Evolutionary conservation across 35 echinoderm and acorn worm genomes (phyloP), one percentile per base, ranked within the genome.

Genomic region (Apostichopus parvimensis): DNA sequence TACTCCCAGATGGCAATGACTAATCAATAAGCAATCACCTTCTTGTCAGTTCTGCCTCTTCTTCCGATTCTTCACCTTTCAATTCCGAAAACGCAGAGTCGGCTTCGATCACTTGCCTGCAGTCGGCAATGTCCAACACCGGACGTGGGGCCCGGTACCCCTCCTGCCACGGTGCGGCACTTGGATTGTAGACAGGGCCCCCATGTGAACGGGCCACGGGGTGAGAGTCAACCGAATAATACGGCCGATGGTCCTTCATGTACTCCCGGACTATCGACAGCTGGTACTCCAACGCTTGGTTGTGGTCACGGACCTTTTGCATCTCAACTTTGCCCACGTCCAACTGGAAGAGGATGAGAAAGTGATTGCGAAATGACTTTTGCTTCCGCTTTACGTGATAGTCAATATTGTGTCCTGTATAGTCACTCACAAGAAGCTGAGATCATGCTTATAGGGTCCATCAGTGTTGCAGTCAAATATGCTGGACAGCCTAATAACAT

Each of bases 241-340:
- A 79, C 1, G 89, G 89, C 11, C 86, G 86, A 17, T 88, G 86
- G 64, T 88, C 86, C n/a, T 79, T 77, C 89, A 77, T 77, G 73
- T 91, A 91, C 76, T 91, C 89, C 73, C 61, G 2, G 21, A 91
- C 72, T 60, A 91, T 77, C 8, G 89, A 91, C 7, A 91, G 89
- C 18, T 91, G 89, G 73, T 78, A 77, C 76, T 91, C 89, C 5
- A 91, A 54, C n/a, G 89, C 89, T 79, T 91, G 73, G 73, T 77
- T 91, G 17, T 78, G 73, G 73, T 91, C 89, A 26, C 76, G 71
- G 2, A 59, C 8, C 76, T 91, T 91, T 25, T 91, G 89, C 13
- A 77, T 91, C 6, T 91, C 72, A 52, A 79, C 89, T 57, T 91
- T 77, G 15, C 13, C n/a, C 26, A 6, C n/a, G 15, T 91, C 89